Conservation (phyloP, 2,113 vertebrate genomes). For the Picathartes gymnocephalus region DNA sequence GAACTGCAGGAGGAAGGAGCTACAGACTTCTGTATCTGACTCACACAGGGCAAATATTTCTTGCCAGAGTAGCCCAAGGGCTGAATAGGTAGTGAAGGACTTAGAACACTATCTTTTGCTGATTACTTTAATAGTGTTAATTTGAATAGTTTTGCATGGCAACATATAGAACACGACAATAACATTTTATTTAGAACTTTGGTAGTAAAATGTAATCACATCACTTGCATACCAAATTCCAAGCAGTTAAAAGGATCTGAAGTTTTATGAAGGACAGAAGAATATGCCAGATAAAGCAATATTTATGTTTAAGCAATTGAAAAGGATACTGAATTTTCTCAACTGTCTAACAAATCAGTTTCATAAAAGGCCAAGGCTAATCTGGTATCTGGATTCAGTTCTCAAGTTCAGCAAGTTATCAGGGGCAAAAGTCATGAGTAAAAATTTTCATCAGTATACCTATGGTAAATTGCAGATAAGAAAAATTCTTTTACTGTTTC, state of each 20-base stretch:
- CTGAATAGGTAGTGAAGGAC: neutral
- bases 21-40: neutral
- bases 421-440: fast-evolving
- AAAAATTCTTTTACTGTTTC: neutral
- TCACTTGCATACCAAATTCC: neutral
- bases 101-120: neutral
- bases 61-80: neutral
- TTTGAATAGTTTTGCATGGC: neutral
- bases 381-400: neutral
- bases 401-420: neutral
- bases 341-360: neutral
- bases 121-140: neutral
- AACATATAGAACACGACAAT: neutral
- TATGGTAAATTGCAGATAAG: neutral
- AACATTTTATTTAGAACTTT: neutral
- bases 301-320: neutral
- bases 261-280: neutral
- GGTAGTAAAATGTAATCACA: neutral
- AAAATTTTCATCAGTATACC: neutral
- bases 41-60: neutral
- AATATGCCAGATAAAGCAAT: neutral
- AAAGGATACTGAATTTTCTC: neutral
- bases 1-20: neutral
- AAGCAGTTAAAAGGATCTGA: neutral
- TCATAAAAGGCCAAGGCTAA: neutral